phyloP scores from a whole-genome alignment of 2,113 vertebrate species.

The Empidonax traillii region DNA sequence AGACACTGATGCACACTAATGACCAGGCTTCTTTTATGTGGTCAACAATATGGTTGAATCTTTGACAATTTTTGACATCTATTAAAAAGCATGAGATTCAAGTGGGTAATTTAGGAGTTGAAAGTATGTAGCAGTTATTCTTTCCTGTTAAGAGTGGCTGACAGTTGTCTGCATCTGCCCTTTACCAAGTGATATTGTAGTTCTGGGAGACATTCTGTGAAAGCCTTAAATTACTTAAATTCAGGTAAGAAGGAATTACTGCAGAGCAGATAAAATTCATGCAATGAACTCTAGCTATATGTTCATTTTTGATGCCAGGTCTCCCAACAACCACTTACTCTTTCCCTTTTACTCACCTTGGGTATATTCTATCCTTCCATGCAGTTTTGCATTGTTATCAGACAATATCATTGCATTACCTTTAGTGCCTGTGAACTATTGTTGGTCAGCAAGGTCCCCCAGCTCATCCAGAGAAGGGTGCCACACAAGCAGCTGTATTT shows the following conservation, averaged over 20 bases:
- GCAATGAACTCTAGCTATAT: neutral
- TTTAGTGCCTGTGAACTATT: neutral
- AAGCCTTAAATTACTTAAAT: neutral
- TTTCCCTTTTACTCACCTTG: neutral
- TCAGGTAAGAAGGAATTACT: neutral
- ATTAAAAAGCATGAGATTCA: neutral
- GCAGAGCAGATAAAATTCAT: neutral
- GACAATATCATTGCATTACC: neutral
- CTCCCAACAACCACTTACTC: neutral
- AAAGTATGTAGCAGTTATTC: neutral
- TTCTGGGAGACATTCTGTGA: neutral
- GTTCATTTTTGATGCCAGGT: neutral
- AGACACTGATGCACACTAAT: neutral
- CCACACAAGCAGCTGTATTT: neutral
- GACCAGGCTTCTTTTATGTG: neutral
- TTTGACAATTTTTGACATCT: neutral
- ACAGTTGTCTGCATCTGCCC: neutral
- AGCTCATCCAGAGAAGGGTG: neutral
- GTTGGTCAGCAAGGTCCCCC: neutral
- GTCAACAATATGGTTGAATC: neutral
- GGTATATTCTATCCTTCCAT: neutral
- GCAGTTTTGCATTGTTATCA: neutral
- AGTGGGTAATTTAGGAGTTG: neutral
- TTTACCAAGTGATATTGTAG: neutral
- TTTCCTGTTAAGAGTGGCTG: neutral